phyloP scores from a whole-genome alignment of 1,140 invertebrate species.

The Trachymyrmex septentrionalis region DNA sequence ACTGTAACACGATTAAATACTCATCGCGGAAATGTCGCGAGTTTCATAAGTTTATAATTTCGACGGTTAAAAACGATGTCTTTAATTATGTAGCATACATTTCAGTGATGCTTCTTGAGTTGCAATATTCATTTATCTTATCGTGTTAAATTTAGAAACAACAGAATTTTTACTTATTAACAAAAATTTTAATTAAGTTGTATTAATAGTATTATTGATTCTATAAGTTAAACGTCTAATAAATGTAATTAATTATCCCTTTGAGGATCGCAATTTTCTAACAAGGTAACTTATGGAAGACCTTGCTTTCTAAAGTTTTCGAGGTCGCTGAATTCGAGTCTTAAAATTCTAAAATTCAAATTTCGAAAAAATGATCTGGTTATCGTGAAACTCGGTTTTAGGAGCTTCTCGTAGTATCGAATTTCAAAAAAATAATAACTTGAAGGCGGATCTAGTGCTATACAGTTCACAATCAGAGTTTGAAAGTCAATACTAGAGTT shows the following conservation, averaged over 20 bases:
- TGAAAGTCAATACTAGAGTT: too few species aligned
- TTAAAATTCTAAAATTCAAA: too few species aligned
- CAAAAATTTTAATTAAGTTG: neutral
- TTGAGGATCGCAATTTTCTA: too few species aligned
- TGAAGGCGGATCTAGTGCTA: too few species aligned
- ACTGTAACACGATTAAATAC: neutral
- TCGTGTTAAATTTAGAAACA: constrained; percentile 30
- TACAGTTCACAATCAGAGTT: too few species aligned
- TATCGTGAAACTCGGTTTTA: too few species aligned
- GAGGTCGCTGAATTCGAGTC: too few species aligned
- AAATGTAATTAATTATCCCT: neutral
- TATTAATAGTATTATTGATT: neutral
- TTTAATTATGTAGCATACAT: constrained; percentile 45
- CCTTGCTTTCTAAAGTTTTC: too few species aligned
- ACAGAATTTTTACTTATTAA: neutral
- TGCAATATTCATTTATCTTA: constrained; percentile 15
- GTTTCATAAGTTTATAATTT: constrained; percentile 46
- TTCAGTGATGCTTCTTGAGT: constrained; percentile 11
- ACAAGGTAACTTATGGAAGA: too few species aligned
- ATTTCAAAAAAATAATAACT: too few species aligned
- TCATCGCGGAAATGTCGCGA: constrained; percentile 40
- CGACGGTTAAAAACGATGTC: constrained; percentile 36
- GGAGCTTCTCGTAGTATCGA: too few species aligned
- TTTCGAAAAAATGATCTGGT: too few species aligned
- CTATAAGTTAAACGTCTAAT: neutral